These are phyloP conservation scores for Drosophila sproati DNA, from an alignment of 1,140 invertebrate species.

Conservation along the genomic window DNA sequence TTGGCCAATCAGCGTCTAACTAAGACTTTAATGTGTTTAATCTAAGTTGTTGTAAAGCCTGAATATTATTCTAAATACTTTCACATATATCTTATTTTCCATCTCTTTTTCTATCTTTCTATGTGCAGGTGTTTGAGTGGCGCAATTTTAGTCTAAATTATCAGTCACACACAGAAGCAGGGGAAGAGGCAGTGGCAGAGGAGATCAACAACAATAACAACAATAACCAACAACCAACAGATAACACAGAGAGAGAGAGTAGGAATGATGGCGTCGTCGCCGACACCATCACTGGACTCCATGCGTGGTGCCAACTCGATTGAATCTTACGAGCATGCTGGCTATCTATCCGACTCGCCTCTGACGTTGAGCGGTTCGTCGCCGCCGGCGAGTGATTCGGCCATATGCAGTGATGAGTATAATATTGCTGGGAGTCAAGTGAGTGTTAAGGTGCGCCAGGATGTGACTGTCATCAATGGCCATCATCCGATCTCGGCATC, in stretches of 20 bases:
- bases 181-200: background rate
- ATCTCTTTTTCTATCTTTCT: no score
- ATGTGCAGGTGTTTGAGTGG: background rate
- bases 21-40: no score
- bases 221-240: background rate
- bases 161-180: background rate
- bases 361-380: constrained; percentile 92
- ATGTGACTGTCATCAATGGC: constrained; percentile 71
- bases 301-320: constrained; percentile 94
- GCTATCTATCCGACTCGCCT: constrained; percentile 89
- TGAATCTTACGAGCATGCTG: constrained; percentile 90
- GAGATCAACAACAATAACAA: background rate
- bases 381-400: constrained; percentile 91
- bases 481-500: constrained; percentile 82
- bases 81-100: no score
- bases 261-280: constrained; percentile 86
- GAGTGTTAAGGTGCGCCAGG: constrained; percentile 63
- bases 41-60: no score
- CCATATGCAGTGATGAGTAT: constrained; percentile 89
- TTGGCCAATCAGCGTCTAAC: no score
- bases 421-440: constrained; percentile 57
- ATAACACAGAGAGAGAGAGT: constrained; percentile 21
- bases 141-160: no score
- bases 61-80: no score
- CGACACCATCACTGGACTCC: constrained; percentile 95